These are phyloP conservation scores for Gorsachius goisagi DNA, from an alignment of 2,113 vertebrate genomes.

Conservation along the genomic window DNA sequence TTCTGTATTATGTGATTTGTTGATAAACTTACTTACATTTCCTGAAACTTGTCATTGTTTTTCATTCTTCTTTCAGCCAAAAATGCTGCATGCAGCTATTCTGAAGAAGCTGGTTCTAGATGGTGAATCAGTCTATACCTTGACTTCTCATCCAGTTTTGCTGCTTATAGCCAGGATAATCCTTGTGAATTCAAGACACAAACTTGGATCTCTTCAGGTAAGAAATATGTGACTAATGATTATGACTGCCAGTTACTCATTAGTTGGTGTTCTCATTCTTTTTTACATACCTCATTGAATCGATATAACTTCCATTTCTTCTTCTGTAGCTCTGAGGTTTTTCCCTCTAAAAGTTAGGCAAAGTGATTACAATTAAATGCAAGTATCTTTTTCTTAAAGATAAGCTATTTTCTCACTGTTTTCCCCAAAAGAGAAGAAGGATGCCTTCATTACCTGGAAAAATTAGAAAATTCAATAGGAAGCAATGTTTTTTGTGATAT, in stretches of 20 bases:
- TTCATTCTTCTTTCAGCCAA: conserved; percentile 63
- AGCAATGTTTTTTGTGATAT: not conserved
- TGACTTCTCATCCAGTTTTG: conserved; percentile 85
- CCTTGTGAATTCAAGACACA: conserved; percentile 79
- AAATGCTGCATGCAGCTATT: conserved; percentile 65
- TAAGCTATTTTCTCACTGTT: not conserved
- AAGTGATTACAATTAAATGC: not conserved
- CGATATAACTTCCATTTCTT: not conserved
- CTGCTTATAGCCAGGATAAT: conserved; percentile 85
- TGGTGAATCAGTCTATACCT: conserved; percentile 90
- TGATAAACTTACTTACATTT: not conserved
- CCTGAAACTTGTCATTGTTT: not conserved
- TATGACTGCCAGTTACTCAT: not conserved
- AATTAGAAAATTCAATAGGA: not conserved
- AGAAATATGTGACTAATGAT: not conserved
- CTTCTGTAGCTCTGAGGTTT: not conserved
- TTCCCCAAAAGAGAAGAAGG: not conserved
- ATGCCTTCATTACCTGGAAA: not conserved
- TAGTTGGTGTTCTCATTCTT: not conserved
- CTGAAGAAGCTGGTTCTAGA: conserved; percentile 84
- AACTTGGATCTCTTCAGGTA: conserved; percentile 86
- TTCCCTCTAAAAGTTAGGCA: not conserved
- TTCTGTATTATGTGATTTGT: not conserved
- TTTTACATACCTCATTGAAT: not conserved
- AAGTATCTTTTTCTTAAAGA: not conserved